Evolutionary conservation across 2,888 invertebrate genomes (phyloP), one percentile per base, ranked within the genome.

Genomic region (Macroteleia sp.): DNA sequence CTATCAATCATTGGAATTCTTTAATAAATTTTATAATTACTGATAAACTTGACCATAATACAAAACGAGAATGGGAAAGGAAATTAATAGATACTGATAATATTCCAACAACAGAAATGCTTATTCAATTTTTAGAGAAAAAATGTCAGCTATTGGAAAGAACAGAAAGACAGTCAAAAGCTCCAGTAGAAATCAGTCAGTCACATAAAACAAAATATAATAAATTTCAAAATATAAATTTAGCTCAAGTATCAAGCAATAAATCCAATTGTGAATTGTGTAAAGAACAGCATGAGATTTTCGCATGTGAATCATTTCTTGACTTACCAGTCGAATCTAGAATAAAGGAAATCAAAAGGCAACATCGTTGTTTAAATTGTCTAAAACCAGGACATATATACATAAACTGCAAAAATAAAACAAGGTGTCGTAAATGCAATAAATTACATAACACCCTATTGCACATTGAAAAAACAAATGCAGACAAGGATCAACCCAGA

Each of bases 301-400:
- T 8, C 22, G 16, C 25, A 9, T 64, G 64, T 16, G 56, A 62
- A 48, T 17, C 16, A 0, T 73, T 73, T 48, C 41, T 73, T 2
- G 56, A 57, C 9, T 44, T 70, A 28, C 12, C 69, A 22, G 19
- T 64, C 14, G 8, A 16, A 1, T 9, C 16, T 12, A 36, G 70
- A 20, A 50, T 76, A 9, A 22, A 59, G 3, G 54, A 64, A 52
- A 36, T 39, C 1, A 70, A 70, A 25, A 30, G 28, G 9, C 22
- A 41, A 2, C 52, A 66, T 19, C 34, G 59, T 17, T 77, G 77
- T 41, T 32, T 77, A 5, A 77, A 77, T 41, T 77, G 70, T 32
- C 39, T 77, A 4, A 50, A 36, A 32, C 3, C 30, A 32, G 36
- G 44, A 12, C 52, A 52, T 28, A 22, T 52, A 8, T 30, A 9